Evolutionary conservation across 2,888 invertebrate species (phyloP).

Genomic region (Notodonta ziczac): DNA sequence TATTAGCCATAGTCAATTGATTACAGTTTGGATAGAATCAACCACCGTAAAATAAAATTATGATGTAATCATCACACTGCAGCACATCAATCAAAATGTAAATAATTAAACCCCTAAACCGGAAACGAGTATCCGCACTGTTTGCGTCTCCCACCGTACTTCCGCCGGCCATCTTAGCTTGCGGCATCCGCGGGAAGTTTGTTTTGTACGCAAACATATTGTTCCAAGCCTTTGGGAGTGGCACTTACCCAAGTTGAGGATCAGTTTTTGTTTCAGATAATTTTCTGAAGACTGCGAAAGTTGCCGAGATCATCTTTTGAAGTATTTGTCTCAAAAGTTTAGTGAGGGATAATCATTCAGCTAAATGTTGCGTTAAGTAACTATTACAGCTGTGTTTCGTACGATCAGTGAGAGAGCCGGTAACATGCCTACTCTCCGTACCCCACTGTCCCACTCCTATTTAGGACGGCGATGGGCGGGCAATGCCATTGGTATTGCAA

Average conservation of each 20-base stretch:
- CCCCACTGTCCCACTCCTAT: too few relatives aligned
- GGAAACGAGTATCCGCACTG: conserved; percentile 42
- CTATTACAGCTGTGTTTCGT: too few relatives aligned
- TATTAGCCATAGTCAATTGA: too few relatives aligned
- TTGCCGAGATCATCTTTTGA: neutral
- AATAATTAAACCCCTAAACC: conserved; percentile 32
- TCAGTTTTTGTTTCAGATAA: conserved; percentile 36
- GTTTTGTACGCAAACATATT: conserved; percentile 42
- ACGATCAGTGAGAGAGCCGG: too few relatives aligned
- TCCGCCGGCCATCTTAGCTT: conserved; percentile 45
- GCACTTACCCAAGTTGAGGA: conserved; percentile 36
- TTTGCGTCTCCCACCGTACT: conserved; percentile 37
- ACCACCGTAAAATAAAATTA: neutral
- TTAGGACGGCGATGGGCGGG: too few relatives aligned
- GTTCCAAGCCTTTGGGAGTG: conserved; percentile 45
- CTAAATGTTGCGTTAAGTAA: too few relatives aligned
- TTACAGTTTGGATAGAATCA: too few relatives aligned
- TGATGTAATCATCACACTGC: neutral
- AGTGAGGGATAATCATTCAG: neutral
- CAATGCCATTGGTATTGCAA: too few relatives aligned
- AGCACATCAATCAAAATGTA: conserved; percentile 24
- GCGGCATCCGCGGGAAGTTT: conserved; percentile 33
- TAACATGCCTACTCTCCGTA: too few relatives aligned
- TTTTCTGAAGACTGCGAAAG: conserved; percentile 12
- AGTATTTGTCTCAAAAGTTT: conserved; percentile 2